Percentiles rank a stretch among this genome's conserved stretches.
These are phyloP conservation scores for Alosa alosa DNA, from an alignment of 2,113 vertebrate species.

Conservation along the genomic window DNA sequence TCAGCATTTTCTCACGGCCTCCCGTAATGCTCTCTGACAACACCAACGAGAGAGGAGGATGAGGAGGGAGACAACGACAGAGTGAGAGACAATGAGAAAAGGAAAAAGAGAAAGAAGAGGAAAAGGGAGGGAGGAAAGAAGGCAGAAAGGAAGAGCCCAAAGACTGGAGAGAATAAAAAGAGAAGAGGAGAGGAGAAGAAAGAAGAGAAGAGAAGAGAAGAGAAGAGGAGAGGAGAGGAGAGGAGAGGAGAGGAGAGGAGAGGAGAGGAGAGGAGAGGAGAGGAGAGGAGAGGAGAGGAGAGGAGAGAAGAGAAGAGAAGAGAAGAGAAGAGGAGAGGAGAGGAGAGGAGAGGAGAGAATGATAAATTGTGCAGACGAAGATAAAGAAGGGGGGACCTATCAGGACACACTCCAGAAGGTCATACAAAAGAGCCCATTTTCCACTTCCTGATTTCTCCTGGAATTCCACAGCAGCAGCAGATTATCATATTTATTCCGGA, in stretches of 20 bases:
- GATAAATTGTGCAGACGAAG: not conserved
- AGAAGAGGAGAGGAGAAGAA: no score
- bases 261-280: no score
- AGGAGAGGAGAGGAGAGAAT: no score
- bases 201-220: no score
- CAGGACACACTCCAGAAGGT: not conserved
- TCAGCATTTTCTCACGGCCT: not conserved
- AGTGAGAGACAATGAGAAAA: not conserved
- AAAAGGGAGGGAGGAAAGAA: not conserved
- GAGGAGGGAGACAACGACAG: not conserved
- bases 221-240: no score
- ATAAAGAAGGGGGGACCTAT: not conserved
- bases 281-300: not conserved
- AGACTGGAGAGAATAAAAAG: no score
- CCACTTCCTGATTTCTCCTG: not conserved
- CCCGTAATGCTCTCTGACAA: not conserved
- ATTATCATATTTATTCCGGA: not conserved
- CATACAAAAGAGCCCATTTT: not conserved
- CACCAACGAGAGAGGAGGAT: not conserved
- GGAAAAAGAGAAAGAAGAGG: not conserved
- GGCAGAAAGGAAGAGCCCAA: no score
- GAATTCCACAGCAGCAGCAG: not conserved
- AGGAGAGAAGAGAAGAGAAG: not conserved
- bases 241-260: no score
- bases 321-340: not conserved